Base-by-base conservation (phyloP, 2,113 vertebrate genomes). In the Percopsis transmontana region DNA sequence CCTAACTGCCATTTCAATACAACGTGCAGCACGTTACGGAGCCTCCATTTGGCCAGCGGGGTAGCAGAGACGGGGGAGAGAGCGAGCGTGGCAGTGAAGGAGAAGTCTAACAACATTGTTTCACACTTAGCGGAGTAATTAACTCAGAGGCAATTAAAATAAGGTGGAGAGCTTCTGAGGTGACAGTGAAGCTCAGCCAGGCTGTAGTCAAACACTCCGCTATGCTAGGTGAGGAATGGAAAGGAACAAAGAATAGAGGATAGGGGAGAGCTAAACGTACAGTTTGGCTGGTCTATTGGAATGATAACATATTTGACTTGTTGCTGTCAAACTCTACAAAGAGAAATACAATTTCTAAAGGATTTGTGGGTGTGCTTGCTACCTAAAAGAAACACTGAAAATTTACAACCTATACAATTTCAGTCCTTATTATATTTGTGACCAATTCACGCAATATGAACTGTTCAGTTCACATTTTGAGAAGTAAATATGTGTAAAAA, bases 71-170 rank as follows among this genome's bases (percentile, higher is more conserved):
- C 80, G 62, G 44, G 70, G 82, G 74, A 38, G 42, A 19, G 48
- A 10, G 66, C 80, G 76, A 83, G 73, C 74, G 61, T 48, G 63
- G 77, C 72, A 63, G 84, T 80, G 83, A 83, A 85, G 84, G 80
- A 81, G 68, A 86, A 86, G 80, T 84, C 86, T 85, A 85, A 88
- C 88, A 89, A 90, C 87, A 87, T 84, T 88, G 87, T 89, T 90
- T 90, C 90, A 89, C 88, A 91, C 87, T 86, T 88, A 67, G 86
- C 78, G 79, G 81, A 86, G 86, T 91, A 89, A 92, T 90, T 89
- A 91, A 90, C 89, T 90, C 59, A 2, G 79, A 88, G 80, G 88
- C 88, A 90, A 91, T 91, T 90, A 89, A 88, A 89, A 88, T 79
- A 81, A 89, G 90, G 90, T 88, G 86, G 77, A 86, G 82, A 84